Base-by-base conservation (phyloP, 2,888 invertebrate genomes). In the Blastobasis lacticolella region DNA sequence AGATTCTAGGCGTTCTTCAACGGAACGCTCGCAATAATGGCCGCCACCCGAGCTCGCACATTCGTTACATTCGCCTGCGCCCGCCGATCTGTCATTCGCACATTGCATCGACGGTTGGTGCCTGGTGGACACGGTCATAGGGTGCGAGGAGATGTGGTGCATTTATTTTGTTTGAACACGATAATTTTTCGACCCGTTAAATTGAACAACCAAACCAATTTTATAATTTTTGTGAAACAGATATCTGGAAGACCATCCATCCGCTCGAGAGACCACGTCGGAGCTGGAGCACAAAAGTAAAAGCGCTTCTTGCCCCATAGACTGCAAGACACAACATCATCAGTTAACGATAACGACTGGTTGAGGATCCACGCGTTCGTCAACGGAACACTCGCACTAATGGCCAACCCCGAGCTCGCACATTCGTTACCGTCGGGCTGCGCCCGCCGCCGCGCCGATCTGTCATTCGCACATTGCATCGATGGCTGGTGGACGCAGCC, bases 401-500 rank as follows among this genome's bases (percentile, higher is more conserved):
- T 48, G 49, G 48, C 49, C 49, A 49, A 48, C 48, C 44, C 23
- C 23, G 23, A 42, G 10, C 38, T 40, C 10, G 37, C 9, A 45
- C 49, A 48, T 45, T 51, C 48, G 48, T 53, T 37, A 45, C 52
- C 41, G 49, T 40, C 45, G 56, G 49, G 49, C 54, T 54, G 51
- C 52, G 57, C 23, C 23, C 62, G 53, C 58, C 64, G 58, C 52
- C 59, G 59, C 62, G 53, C 58, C 64, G 59, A 64, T 67, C 61
- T 71, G 73, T 71, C 71, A 78, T 66, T 60, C 65, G 63, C 70
- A 63, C 64, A 38, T 45, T 53, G 53, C 51, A 69, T 74, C 66
- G 23, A 23, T 23, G 23, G 23, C 23, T 23, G 23, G 23, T 23
- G 23, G 23, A 23, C 23, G 3, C 23, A 23, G 23, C 23, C 23